A percentile compares a stretch with the other conserved stretches of the same genome.
phyloP scores from a whole-genome alignment of 2,888 invertebrate species.

The Pheosia tremula region DNA sequence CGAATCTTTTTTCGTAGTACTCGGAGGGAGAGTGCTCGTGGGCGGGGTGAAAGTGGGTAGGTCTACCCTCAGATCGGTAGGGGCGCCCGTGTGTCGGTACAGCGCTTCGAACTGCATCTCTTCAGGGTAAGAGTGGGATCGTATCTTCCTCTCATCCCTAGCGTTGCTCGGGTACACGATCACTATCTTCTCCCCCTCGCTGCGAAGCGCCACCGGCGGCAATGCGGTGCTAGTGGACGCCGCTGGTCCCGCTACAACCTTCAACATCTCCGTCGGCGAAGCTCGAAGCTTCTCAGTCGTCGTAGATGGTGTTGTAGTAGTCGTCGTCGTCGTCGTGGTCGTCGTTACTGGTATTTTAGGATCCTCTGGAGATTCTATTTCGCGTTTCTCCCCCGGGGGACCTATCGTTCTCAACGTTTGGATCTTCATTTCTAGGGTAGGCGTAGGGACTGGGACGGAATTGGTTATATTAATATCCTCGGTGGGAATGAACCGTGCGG shows the following conservation, averaged over 20 bases:
- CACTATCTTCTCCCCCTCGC: constrained; percentile 75
- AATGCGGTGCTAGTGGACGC: constrained; percentile 72
- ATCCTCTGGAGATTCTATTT: constrained; percentile 70
- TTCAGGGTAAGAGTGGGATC: constrained; percentile 78
- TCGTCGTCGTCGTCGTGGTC: constrained; percentile 51
- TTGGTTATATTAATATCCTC: constrained; percentile 66
- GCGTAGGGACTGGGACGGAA: constrained; percentile 72
- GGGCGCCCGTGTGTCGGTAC: constrained; percentile 73
- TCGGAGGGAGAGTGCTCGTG: constrained; percentile 44
- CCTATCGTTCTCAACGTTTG: constrained; percentile 70
- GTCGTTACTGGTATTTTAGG: constrained; percentile 67
- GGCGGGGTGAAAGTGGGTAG: constrained; percentile 85
- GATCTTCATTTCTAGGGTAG: constrained; percentile 81
- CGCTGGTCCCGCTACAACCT: constrained; percentile 65
- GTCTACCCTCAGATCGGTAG: constrained; percentile 76
- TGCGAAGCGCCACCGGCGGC: constrained; percentile 72
- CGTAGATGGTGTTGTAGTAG: constrained; percentile 50
- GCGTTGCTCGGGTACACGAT: constrained; percentile 82
- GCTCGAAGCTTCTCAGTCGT: constrained; percentile 60
- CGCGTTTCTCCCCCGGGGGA: constrained; percentile 73
- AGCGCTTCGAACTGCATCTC: constrained; percentile 80
- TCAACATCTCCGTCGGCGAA: constrained; percentile 69
- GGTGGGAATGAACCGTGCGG: constrained; percentile 87
- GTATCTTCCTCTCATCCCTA: constrained; percentile 77
- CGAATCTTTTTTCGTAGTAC: constrained; percentile 48